Percentiles rank a stretch among this genome's conserved stretches.
These are phyloP conservation scores for Myiopsitta monachus DNA, from an alignment of 2,113 vertebrate genomes.

Conservation along the genomic window DNA sequence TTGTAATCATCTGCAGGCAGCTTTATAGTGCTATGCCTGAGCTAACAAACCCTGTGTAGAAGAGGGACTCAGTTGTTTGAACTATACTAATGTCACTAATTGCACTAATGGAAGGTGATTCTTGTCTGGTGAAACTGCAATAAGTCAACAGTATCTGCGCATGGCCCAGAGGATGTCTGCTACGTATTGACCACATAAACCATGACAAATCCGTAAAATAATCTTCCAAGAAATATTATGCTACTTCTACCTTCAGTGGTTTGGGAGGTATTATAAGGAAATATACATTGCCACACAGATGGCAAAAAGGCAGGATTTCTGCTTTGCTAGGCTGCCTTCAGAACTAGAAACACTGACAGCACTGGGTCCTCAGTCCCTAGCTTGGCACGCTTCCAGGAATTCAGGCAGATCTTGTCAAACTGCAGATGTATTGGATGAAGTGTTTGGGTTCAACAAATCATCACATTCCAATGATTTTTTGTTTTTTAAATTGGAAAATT, in stretches of 20 bases:
- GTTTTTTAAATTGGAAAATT: not conserved
- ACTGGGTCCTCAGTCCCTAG: not conserved
- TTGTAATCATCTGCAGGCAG: not conserved
- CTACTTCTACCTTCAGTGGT: not conserved
- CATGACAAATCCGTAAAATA: not conserved
- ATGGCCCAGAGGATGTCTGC: not conserved
- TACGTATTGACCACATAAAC: not conserved
- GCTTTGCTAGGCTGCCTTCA: not conserved
- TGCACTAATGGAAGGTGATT: not conserved
- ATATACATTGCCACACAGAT: not conserved
- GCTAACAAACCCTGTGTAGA: not conserved
- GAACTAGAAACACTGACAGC: not conserved
- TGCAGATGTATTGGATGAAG: not conserved
- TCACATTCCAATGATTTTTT: not conserved
- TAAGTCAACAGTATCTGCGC: not conserved
- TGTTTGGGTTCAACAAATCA: not conserved
- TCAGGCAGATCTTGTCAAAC: not conserved
- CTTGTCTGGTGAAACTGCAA: not conserved
- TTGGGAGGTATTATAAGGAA: not conserved
- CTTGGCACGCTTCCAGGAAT: not conserved
- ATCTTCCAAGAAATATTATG: not conserved
- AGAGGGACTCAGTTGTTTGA: not conserved
- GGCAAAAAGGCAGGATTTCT: not conserved
- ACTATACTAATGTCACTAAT: not conserved
- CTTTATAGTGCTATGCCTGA: not conserved